Evolutionary conservation across 2,888 invertebrate species (phyloP), one percentile per base, ranked within the genome.

Genomic region (Unio delphinus): DNA sequence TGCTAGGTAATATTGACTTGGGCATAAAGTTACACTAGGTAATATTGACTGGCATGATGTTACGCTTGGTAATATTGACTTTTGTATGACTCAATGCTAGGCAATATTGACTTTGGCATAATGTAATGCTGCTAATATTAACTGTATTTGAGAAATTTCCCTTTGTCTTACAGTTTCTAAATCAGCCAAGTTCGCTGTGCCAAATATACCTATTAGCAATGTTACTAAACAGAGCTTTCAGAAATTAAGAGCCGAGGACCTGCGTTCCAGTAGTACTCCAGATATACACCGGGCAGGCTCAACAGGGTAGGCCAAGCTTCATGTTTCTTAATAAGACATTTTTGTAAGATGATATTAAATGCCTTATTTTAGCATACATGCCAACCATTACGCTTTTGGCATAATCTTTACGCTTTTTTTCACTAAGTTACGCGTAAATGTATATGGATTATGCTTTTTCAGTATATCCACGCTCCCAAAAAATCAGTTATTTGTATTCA

Each of bases 211-310:
- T 23, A 84, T 89, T 72, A 87, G 87, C 76, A 81, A 84, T 60
- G 85, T 80, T 26, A 88, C 87, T 28, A 89, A 88, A 67, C 82
- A 83, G 67, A 88, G 88, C 69, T 88, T 89, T 68, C 87, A 86
- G 66, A 79, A 82, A 56, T 59, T 70, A 7, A 65, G 73, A 54
- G 74, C 70, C 11, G 83, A 84, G 59, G 75, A 76, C 58, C 68
- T 77, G 60, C 67, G 70, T 23, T 70, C 64, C 28, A 69, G 71
- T 57, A 77, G 74, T 60, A 75, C 69, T 58, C 69, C 71, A 7
- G 76, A 74, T 45, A 55, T 73, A 45, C 72, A 74, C 64, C 70
- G 62, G 56, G 55, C 68, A 71, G 76, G 75, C 67, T 75, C 76
- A 28, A 64, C 63, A 68, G 56, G 30, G 34, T 64, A 3, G 17